Percentiles rank a stretch among this genome's conserved stretches.
Conservation (phyloP, 2,888 invertebrate species). For the Seira ritae region DNA sequence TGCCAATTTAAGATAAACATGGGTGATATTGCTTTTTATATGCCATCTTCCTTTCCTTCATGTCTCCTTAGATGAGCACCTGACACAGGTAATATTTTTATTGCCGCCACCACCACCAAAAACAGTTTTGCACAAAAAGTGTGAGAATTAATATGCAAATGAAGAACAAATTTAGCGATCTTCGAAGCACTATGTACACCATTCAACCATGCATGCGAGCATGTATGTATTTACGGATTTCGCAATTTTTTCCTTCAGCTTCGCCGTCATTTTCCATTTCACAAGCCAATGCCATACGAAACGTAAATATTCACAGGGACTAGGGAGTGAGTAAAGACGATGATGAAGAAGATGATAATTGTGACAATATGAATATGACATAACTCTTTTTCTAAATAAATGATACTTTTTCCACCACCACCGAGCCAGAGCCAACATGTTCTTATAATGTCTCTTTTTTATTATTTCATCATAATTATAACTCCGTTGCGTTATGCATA, state of each 20-base stretch:
- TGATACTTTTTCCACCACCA: conserved; percentile 25
- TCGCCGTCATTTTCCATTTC: conserved; percentile 39
- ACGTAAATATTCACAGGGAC: too few relatives aligned
- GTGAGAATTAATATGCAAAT: conserved; percentile 55
- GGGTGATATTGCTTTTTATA: conserved; percentile 14
- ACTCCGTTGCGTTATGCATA: too few relatives aligned
- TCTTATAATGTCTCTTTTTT: conserved; percentile 48
- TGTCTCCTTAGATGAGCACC: too few relatives aligned
- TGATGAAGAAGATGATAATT: too few relatives aligned
- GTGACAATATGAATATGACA: conserved; percentile 29
- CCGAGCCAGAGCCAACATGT: too few relatives aligned
- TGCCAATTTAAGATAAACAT: conserved; percentile 27
- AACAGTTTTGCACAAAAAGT: conserved; percentile 37
- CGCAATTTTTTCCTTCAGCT: not conserved
- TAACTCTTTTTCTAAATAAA: conserved; percentile 2
- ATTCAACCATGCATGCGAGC: too few relatives aligned
- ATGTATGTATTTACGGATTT: too few relatives aligned
- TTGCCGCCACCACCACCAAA: not conserved
- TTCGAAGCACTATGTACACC: conserved; percentile 27
- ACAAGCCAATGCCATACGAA: conserved; percentile 39
- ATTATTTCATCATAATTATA: conserved; percentile 45
- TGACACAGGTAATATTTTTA: conserved; percentile 20
- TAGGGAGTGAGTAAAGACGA: too few relatives aligned
- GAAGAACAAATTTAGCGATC: conserved; percentile 30
- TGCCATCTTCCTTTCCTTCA: not conserved